Evolutionary conservation across 2,113 vertebrate genomes (phyloP), one percentile per base, ranked within the genome.

Genomic region (Alouatta palliata): DNA sequence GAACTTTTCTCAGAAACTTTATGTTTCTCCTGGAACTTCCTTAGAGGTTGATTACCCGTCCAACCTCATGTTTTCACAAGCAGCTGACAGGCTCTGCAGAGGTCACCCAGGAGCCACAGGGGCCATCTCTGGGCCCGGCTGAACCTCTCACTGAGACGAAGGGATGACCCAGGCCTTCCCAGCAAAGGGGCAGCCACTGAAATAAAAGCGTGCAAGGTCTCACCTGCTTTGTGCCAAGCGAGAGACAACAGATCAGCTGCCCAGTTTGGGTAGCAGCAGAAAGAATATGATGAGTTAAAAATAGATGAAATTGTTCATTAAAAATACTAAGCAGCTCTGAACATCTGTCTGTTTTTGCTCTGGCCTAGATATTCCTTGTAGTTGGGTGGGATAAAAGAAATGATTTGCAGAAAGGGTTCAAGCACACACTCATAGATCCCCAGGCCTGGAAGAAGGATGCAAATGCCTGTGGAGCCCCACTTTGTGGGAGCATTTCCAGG

Each of bases 401-500:
- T 30, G 35, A 61, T 23, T 27, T 6, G 11, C 79, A 32, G 68
- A 35, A 37, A 73, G 52, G 35, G 9, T 35, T 76, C 20, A 23
- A 40, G 45, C 43, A 7, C 5, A 47, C 45, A 40, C 7, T 2
- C 21, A 14, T 0, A 6, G 16, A 20, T 27, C 14, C 27, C 40
- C 19, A 5, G 14, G 11, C 8, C 1, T 35, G 35, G 23, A 40
- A 45, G 77, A 58, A 56, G 11, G 70, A 56, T 1, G n/a, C 1
- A 5, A 5, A 2, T 0, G 32, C 20, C n/a, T n/a, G 2, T 0
- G 3, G n/a, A 58, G n/a, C 16, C 73, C 35, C 70, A 71, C 20
- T 19, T 17, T 37, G 25, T 20, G 61, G 47, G 40, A 54, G 12
- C 25, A 20, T 85, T 20, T 25, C 4, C 9, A 3, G 0, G 0